Percentiles rank a stretch among this genome's conserved stretches.
Conservation (phyloP, 92 coral and sea anemone species). For the Phenganax stokvisi region DNA sequence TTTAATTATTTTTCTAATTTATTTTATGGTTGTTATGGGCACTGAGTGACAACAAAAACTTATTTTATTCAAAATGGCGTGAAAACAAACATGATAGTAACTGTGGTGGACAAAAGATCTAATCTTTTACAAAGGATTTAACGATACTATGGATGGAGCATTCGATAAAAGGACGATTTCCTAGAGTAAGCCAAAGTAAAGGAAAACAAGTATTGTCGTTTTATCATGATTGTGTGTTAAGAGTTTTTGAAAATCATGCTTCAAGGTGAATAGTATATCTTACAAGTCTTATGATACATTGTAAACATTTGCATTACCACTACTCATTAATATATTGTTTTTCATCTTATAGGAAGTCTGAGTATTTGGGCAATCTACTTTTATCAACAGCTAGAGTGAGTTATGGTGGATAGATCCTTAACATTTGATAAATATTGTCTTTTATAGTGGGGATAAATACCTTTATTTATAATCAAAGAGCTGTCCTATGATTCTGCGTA, state of each 20-base stretch:
- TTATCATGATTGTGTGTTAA: conserved; percentile 38
- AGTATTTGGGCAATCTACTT: conserved; percentile 19
- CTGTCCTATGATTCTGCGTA: too few species aligned
- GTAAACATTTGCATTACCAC: too few species aligned
- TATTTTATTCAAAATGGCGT: conserved; percentile 31
- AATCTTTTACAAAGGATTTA: conserved; percentile 5
- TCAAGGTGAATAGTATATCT: neutral
- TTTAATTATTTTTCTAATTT: too few species aligned
- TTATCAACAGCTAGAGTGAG: conserved; percentile 19
- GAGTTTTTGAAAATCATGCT: conserved; percentile 37
- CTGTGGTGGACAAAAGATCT: neutral
- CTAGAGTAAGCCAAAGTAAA: conserved; percentile 15
- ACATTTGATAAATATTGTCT: neutral
- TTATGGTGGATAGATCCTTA: neutral
- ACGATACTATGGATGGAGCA: conserved; percentile 30
- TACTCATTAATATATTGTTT: neutral
- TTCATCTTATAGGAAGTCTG: conserved; percentile 15
- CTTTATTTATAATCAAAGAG: too few species aligned
- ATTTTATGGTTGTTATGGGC: too few species aligned
- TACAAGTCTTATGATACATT: too few species aligned
- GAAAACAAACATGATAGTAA: neutral
- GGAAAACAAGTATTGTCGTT: conserved; percentile 27
- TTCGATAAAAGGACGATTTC: conserved; percentile 22
- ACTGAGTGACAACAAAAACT: conserved; percentile 1
- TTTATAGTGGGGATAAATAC: too few species aligned